A percentile compares a stretch with the other conserved stretches of the same genome.
Evolutionary conservation across 1,140 invertebrate species (phyloP).

Genomic region (Sipha flava): DNA sequence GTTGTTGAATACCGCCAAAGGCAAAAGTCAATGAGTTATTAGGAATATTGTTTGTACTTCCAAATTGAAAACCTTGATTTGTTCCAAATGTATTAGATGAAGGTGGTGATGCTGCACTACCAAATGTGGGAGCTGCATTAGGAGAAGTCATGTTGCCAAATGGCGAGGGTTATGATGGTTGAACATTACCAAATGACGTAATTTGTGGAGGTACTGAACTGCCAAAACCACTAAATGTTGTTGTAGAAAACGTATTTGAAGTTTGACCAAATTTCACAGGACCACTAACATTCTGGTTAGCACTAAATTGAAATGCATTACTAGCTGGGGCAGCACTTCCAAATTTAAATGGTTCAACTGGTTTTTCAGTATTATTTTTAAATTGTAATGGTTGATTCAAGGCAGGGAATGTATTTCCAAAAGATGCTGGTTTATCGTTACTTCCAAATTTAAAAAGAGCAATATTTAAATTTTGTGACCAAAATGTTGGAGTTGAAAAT

Average conservation of each 20-base stretch:
- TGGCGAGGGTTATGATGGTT: neutral
- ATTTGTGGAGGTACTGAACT: neutral
- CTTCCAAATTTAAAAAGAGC: conserved; percentile 5
- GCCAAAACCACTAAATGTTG: neutral
- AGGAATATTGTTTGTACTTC: neutral
- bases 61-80: neutral
- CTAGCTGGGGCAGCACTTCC: neutral
- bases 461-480: neutral
- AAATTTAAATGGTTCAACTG: neutral
- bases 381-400: neutral
- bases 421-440: neutral
- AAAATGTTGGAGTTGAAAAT: neutral
- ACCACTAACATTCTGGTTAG: neutral
- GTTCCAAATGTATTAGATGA: neutral
- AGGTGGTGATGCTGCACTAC: neutral
- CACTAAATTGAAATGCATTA: neutral
- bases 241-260: neutral
- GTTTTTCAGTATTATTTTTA: neutral
- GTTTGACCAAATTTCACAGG: neutral
- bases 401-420: neutral
- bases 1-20: neutral
- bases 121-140: neutral
- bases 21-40: neutral
- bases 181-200: neutral
- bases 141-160: neutral